Conservation (phyloP, 2,113 vertebrate species). For the Steatornis caripensis region DNA sequence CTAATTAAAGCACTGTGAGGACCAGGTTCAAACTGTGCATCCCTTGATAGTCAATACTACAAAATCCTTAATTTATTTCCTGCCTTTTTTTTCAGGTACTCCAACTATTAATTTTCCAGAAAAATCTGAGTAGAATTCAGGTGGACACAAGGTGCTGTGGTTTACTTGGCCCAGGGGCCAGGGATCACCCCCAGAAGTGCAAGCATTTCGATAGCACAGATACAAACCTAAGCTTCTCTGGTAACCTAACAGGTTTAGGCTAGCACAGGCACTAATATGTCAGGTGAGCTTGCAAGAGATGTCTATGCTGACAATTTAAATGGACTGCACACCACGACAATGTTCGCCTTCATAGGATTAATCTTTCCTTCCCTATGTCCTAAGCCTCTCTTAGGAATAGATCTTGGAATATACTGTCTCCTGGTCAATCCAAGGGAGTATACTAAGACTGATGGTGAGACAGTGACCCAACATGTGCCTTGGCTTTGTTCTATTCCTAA, state of each 20-base stretch:
- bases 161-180: background rate
- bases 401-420: background rate
- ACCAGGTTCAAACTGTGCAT: background rate
- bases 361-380: fast-evolving
- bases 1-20: background rate
- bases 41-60: background rate
- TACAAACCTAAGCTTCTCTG: background rate
- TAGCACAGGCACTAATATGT: no score
- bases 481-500: background rate
- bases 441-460: background rate
- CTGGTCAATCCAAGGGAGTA: background rate
- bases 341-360: background rate
- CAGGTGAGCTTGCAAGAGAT: background rate
- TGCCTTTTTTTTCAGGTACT: background rate
- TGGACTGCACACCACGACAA: fast-evolving
- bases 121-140: background rate
- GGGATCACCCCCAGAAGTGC: background rate
- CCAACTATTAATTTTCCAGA: background rate
- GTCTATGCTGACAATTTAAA: background rate
- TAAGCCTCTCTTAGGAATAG: background rate
- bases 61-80: background rate
- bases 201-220: background rate
- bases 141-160: background rate
- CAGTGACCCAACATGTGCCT: background rate
- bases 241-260: no score